Evolutionary conservation across 2,888 invertebrate species (phyloP).

Genomic region (Melipona bicolor): DNA sequence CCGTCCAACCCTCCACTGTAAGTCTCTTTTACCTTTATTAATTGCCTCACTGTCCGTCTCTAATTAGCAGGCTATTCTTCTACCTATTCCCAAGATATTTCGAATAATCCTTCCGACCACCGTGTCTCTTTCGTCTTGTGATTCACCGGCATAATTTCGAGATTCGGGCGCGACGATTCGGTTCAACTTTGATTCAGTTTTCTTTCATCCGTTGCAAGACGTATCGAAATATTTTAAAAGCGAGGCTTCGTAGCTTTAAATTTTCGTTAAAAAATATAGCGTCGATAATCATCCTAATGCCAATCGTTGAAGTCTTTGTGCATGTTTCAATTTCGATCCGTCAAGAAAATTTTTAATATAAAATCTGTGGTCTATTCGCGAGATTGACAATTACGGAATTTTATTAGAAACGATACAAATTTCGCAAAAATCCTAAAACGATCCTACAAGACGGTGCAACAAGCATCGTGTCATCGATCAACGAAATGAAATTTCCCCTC

Average conservation of each 20-base stretch:
- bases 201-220: too few relatives aligned
- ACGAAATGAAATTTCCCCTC: background rate
- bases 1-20: background rate
- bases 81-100: background rate
- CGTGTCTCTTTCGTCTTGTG: background rate
- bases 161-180: too few relatives aligned
- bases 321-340: too few relatives aligned
- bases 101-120: background rate
- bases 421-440: background rate
- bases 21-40: constrained; percentile 7
- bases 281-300: too few relatives aligned
- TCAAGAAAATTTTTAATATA: too few relatives aligned
- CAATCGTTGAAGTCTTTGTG: too few relatives aligned
- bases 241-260: too few relatives aligned
- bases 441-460: background rate
- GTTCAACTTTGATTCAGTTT: background rate
- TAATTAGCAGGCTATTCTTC: background rate
- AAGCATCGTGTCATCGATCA: background rate
- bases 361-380: too few relatives aligned
- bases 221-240: too few relatives aligned
- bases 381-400: background rate
- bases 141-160: background rate
- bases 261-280: too few relatives aligned
- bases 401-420: background rate
- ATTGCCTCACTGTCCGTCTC: background rate